Conservation (phyloP, 1,140 invertebrate genomes). For the Matsumurasca onukii region DNA sequence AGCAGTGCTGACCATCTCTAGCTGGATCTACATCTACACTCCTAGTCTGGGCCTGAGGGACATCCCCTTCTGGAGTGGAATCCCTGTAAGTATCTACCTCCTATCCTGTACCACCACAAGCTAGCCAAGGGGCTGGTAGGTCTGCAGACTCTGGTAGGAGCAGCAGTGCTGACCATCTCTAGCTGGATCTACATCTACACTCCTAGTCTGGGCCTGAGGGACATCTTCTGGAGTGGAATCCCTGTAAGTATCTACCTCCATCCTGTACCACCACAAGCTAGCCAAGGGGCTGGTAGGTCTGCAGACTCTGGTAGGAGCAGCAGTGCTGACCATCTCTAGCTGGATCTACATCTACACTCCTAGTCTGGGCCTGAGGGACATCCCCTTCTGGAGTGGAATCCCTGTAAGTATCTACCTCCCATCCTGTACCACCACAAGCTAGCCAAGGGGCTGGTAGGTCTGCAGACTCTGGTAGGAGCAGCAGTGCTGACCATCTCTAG, state of each 20-base stretch:
- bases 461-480: slow-evolving; percentile 58
- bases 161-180: slow-evolving; percentile 54
- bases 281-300: slow-evolving; percentile 57
- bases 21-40: slow-evolving; percentile 60
- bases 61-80: slow-evolving; percentile 64
- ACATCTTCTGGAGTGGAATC: slow-evolving; percentile 65
- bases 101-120: slow-evolving; percentile 53
- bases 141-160: slow-evolving; percentile 57
- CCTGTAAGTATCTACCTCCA: slow-evolving; percentile 49
- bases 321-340: slow-evolving; percentile 54
- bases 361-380: slow-evolving; percentile 56
- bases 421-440: slow-evolving; percentile 55
- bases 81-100: no score
- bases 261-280: slow-evolving; percentile 55
- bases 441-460: slow-evolving; percentile 55
- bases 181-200: slow-evolving; percentile 61
- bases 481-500: slow-evolving; percentile 55
- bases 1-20: slow-evolving; percentile 53
- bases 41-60: slow-evolving; percentile 57
- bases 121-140: slow-evolving; percentile 57
- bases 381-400: slow-evolving; percentile 64
- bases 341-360: slow-evolving; percentile 62
- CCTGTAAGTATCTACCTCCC: slow-evolving; percentile 52
- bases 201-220: slow-evolving; percentile 55
- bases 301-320: slow-evolving; percentile 56